A percentile compares a stretch with the other conserved stretches of the same genome.
These are phyloP conservation scores for Bellardia pandia DNA, from an alignment of 2,888 invertebrate species.

Conservation along the genomic window DNA sequence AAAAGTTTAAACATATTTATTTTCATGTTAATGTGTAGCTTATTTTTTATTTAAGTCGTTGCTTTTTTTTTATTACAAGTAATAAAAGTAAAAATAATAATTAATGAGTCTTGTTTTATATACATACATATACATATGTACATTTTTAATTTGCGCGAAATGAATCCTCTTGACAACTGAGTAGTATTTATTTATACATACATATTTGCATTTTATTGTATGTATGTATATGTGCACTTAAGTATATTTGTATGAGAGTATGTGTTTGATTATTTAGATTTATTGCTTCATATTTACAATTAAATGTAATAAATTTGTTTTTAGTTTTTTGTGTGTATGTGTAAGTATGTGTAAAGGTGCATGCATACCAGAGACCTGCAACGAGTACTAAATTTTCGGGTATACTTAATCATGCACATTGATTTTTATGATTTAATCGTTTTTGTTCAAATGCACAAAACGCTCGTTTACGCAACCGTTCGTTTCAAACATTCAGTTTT, in stretches of 20 bases:
- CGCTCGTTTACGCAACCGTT: no score
- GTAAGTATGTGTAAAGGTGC: no score
- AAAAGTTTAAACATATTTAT: conserved; percentile 50
- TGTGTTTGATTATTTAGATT: neutral
- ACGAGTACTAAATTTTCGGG: no score
- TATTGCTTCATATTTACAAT: neutral
- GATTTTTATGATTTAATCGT: no score
- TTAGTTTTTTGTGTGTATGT: no score
- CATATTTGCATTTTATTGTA: neutral
- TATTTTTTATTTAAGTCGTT: conserved; percentile 14
- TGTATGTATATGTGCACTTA: neutral
- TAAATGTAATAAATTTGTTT: neutral
- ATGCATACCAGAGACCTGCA: no score
- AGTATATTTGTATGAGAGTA: neutral
- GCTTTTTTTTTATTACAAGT: neutral
- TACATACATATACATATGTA: neutral
- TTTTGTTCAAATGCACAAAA: no score
- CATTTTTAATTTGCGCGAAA: neutral
- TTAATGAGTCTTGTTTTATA: conserved; percentile 46
- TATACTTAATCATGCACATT: no score
- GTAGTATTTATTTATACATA: neutral
- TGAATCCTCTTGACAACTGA: conserved; percentile 29
- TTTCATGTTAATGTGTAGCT: neutral
- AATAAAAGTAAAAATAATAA: conserved; percentile 34
- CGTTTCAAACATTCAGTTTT: no score